These are phyloP conservation scores for Hoplostethus mediterraneus DNA, from an alignment of 2,797 vertebrate species.

Conservation along the genomic window DNA sequence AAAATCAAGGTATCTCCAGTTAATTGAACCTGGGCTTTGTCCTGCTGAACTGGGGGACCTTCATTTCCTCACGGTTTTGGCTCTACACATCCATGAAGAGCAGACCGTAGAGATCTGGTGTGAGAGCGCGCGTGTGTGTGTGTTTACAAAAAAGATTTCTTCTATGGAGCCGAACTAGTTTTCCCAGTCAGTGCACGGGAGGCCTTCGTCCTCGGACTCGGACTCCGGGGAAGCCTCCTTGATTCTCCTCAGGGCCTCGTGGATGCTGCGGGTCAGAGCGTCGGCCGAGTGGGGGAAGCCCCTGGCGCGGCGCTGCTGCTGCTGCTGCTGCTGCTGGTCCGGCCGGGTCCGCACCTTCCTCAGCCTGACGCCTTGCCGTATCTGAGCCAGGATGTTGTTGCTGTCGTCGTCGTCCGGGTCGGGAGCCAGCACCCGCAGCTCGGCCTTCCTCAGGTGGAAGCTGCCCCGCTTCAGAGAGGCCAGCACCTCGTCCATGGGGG, in stretches of 20 bases:
- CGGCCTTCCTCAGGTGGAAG: slow-evolving; percentile 96
- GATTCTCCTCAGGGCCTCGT: slow-evolving; percentile 95
- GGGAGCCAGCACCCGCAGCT: slow-evolving; percentile 93
- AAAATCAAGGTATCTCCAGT: slow-evolving; percentile 21
- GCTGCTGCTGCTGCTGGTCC: slow-evolving; percentile 89
- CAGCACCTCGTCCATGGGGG: slow-evolving; percentile 98
- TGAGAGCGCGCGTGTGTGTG: not conserved
- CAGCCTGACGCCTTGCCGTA: slow-evolving; percentile 95
- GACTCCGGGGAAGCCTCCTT: slow-evolving; percentile 98
- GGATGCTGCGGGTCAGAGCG: slow-evolving; percentile 96
- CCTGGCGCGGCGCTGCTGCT: slow-evolving; percentile 84
- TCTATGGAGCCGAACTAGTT: slow-evolving; percentile 77
- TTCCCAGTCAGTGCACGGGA: slow-evolving; percentile 96
- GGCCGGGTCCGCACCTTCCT: slow-evolving; percentile 91
- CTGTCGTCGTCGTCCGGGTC: slow-evolving; percentile 94
- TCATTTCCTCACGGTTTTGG: slow-evolving; percentile 24
- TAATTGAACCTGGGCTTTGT: slow-evolving; percentile 24
- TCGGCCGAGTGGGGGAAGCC: slow-evolving; percentile 89
- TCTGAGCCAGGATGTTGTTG: slow-evolving; percentile 98
- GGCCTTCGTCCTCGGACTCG: slow-evolving; percentile 94
- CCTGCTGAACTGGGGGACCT: slow-evolving; percentile 14
- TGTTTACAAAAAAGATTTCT: slow-evolving; percentile 4
- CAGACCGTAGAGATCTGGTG: too few relatives aligned
- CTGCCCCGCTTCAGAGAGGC: slow-evolving; percentile 96
- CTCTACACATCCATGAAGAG: slow-evolving; percentile 7